phyloP scores from a whole-genome alignment of 2,113 vertebrate genomes.

The Mirounga angustirostris region DNA sequence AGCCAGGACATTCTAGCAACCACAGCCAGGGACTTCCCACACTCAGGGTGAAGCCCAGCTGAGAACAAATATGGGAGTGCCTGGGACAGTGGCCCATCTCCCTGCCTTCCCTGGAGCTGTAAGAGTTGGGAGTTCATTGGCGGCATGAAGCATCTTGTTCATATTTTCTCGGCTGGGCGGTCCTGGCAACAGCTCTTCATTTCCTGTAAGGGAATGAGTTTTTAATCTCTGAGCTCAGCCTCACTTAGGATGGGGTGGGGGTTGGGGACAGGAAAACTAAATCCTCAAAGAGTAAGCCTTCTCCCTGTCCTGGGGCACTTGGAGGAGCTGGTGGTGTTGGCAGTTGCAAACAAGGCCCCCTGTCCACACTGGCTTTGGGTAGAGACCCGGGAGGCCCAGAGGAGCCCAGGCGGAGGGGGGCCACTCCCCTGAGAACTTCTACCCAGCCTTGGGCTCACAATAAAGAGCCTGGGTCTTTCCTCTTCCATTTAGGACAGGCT shows the following conservation, averaged over 20 bases:
- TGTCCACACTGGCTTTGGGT: not conserved
- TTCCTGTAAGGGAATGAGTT: constrained; percentile 79
- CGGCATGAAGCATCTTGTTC: constrained; percentile 80
- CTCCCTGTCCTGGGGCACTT: not conserved
- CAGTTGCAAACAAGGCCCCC: not conserved
- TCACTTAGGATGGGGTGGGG: constrained; percentile 53
- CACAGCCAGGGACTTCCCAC: constrained; percentile 50
- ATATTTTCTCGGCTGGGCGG: constrained; percentile 80
- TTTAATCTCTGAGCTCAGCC: constrained; percentile 79
- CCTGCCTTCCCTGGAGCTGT: constrained; percentile 26
- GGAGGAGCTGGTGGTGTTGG: not conserved
- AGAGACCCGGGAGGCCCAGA: not conserved
- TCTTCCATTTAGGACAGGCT: not conserved
- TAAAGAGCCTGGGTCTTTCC: not conserved
- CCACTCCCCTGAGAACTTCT: not conserved
- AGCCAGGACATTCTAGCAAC: not conserved
- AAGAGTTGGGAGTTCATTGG: constrained; percentile 56
- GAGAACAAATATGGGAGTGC: constrained; percentile 49
- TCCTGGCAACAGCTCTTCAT: constrained; percentile 81
- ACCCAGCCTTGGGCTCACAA: not conserved
- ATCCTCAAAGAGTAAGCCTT: not conserved
- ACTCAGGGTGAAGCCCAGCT: not conserved
- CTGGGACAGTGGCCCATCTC: constrained; percentile 15
- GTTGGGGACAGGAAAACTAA: constrained; percentile 13
- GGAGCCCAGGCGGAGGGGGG: not conserved